Conservation (phyloP, 2,888 invertebrate species). For the Cheilosia soror region DNA sequence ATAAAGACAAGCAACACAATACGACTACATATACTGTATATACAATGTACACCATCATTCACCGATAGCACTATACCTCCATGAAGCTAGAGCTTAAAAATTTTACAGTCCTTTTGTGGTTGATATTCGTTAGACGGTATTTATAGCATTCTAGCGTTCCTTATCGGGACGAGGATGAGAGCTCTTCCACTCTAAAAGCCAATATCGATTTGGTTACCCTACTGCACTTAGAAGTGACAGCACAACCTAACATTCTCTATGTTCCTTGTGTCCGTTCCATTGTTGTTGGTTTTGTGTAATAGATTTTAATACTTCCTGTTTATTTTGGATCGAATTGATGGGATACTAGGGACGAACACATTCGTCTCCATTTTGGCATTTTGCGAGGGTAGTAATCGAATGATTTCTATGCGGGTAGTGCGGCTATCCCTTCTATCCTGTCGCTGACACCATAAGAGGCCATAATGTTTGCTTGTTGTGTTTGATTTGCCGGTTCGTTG, state of each 20-base stretch:
- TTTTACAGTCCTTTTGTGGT: slow-evolving; percentile 46
- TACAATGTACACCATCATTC: slow-evolving; percentile 6
- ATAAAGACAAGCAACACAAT: slow-evolving; percentile 20
- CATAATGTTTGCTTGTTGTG: slow-evolving; percentile 60
- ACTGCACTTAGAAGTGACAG: slow-evolving; percentile 35
- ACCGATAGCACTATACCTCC: slow-evolving; percentile 11
- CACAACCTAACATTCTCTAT: slow-evolving; percentile 15
- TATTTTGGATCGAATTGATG: slow-evolving; percentile 54
- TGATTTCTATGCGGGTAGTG: slow-evolving; percentile 34
- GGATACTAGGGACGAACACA: slow-evolving; percentile 27
- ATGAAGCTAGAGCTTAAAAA: slow-evolving; percentile 21
- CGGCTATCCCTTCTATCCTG: slow-evolving; percentile 31
- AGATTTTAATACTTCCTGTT: slow-evolving; percentile 70
- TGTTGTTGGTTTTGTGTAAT: slow-evolving; percentile 60
- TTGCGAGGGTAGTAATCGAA: slow-evolving; percentile 51
- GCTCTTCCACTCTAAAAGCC: slow-evolving; percentile 52
- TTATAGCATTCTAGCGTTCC: slow-evolving; percentile 47
- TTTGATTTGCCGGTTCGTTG: slow-evolving; percentile 64
- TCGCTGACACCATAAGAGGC: slow-evolving; percentile 34
- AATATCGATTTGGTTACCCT: slow-evolving; percentile 58
- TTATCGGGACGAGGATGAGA: slow-evolving; percentile 14
- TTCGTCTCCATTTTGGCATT: slow-evolving; percentile 39
- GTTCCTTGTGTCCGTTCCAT: slow-evolving; percentile 21
- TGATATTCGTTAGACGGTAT: slow-evolving; percentile 50
- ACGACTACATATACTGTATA: too few species aligned